Conservation (phyloP, 1,140 invertebrate genomes). For the Drosophila novamexicana region DNA sequence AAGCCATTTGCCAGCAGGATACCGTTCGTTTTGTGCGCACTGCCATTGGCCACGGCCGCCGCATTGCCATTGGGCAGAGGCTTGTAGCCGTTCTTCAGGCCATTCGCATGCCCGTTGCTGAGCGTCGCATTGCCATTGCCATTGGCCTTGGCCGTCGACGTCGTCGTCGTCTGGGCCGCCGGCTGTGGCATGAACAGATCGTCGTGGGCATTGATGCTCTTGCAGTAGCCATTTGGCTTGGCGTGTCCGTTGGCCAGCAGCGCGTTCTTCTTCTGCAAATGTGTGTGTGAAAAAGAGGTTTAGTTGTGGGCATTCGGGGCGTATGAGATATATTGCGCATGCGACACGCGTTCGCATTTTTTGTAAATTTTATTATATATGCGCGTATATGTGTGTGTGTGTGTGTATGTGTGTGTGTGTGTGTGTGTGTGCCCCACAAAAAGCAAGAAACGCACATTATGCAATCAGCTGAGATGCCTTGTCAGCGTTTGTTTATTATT, state of each 20-base stretch:
- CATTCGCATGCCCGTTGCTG: constrained; percentile 65
- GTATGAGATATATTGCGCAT: constrained; percentile 36
- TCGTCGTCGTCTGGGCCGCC: constrained; percentile 27
- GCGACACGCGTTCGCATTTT: constrained; percentile 3
- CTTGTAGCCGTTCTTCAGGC: constrained; percentile 66
- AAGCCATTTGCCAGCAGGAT: constrained; percentile 43
- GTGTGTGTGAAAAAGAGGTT: background rate
- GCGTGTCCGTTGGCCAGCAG: constrained; percentile 64
- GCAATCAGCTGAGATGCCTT: constrained; percentile 47
- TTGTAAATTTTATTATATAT: constrained; percentile 1
- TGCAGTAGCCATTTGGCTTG: constrained; percentile 72
- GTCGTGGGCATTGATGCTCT: constrained; percentile 77
- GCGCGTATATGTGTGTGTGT: background rate
- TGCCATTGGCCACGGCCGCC: constrained; percentile 36
- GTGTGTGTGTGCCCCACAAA: constrained; percentile 13
- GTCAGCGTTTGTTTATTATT: constrained; percentile 50
- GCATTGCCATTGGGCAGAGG: constrained; percentile 43
- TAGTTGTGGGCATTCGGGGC: constrained; percentile 1
- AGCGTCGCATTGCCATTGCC: constrained; percentile 49
- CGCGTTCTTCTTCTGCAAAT: constrained; percentile 65
- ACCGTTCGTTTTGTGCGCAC: constrained; percentile 45
- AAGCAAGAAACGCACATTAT: constrained; percentile 38
- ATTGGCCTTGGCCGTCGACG: constrained; percentile 39
- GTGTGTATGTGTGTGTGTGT: background rate
- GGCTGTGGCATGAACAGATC: constrained; percentile 67